These are phyloP conservation scores for Hoplostethus atlanticus DNA, from an alignment of 2,797 vertebrate species.

Conservation along the genomic window DNA sequence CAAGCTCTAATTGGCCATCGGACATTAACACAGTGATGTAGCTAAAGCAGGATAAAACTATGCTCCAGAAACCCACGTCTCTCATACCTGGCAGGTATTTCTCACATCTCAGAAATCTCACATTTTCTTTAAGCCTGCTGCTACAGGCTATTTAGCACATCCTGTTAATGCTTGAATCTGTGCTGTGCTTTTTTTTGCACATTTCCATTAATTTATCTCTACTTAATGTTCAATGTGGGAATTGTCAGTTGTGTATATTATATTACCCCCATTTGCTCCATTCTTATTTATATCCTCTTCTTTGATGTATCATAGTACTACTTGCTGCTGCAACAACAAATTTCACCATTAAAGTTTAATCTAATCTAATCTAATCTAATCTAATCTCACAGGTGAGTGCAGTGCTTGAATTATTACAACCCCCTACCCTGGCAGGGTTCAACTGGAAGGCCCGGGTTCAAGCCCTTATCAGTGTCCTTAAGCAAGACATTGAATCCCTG, in stretches of 20 bases:
- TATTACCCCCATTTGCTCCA: background rate
- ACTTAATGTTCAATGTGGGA: too few relatives aligned
- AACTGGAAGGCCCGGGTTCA: too few relatives aligned
- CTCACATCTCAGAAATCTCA: background rate
- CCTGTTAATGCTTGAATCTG: background rate
- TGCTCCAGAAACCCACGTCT: too few relatives aligned
- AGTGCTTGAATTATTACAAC: too few relatives aligned
- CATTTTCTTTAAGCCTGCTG: background rate
- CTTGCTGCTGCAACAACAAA: too few relatives aligned
- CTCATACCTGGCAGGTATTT: background rate
- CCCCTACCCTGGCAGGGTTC: too few relatives aligned
- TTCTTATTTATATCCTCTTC: slow-evolving; percentile 10
- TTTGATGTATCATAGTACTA: background rate
- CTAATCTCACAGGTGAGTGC: too few relatives aligned
- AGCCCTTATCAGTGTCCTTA: too few relatives aligned
- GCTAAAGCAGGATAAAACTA: background rate
- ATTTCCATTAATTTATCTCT: background rate
- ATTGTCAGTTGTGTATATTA: background rate
- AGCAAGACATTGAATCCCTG: too few relatives aligned
- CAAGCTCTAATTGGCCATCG: slow-evolving; percentile 17
- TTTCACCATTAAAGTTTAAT: too few relatives aligned
- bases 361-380: too few relatives aligned
- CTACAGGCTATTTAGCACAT: background rate
- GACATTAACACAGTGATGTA: background rate
- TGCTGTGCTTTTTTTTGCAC: too few relatives aligned